Base-by-base conservation (phyloP, 2,113 vertebrate species). In the Diglossa brunneiventris region DNA sequence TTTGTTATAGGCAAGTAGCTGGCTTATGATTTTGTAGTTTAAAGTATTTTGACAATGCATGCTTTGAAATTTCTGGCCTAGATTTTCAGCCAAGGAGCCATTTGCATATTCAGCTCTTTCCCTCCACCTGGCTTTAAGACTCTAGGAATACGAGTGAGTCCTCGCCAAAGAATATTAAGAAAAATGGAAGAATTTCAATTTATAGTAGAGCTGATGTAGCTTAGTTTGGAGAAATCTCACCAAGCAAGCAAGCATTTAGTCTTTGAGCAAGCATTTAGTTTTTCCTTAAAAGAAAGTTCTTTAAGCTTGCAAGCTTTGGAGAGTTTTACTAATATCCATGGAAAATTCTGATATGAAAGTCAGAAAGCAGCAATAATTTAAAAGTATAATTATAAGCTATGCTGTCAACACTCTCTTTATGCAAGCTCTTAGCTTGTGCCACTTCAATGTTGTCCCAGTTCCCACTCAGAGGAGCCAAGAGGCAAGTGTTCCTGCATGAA, bases 51-150 rank as follows among this genome's bases (percentile, higher is more conserved):
- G 59, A 93, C 91, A 83, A 72, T 52, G 85, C 39, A 81, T 92
- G 39, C 95, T 96, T 96, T 97, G 95, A 97, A 96, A 96, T 94
- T 90, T 95, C 87, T 95, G 87, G 62, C 77, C 82, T 74, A 87
- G 77, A 75, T 92, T 93, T 89, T 78, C 55, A 84, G 82, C 67
- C 84, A 59, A 73, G 59, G 79, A 95, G 30, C 39, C 90, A 70
- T 85, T 96, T 94, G 88, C 35, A 64, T 95, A 94, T 92, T 89
- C 44, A 1, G 15, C 26, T 81, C 70, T 92, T 89, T 87, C 84
- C 81, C 77, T 82, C 67, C 90, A 86, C 55, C 37, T 89, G 83
- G 37, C 68, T 87, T 92, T 90, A 53, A 61, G 70, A 92, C 90
- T 70, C 53, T 80, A 92, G 86, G 52, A 84, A 67, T 68, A 84